Percentiles rank a stretch among this genome's conserved stretches.
Evolutionary conservation across 2,888 invertebrate species (phyloP).

Genomic region (Stenichneumon culpator): DNA sequence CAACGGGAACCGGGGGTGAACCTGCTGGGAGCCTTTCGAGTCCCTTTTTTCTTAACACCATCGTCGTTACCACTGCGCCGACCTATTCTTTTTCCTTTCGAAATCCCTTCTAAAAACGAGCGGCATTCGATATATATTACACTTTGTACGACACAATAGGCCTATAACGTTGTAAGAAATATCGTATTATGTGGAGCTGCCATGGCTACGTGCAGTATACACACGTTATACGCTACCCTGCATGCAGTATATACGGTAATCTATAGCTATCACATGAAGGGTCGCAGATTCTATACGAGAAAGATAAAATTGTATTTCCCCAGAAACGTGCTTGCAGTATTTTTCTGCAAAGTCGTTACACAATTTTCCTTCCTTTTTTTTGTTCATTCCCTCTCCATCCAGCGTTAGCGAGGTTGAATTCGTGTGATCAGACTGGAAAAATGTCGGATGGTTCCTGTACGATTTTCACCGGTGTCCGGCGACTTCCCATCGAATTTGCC

Average conservation of each 20-base stretch:
- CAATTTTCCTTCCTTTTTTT: slow-evolving; percentile 61
- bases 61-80: slow-evolving; percentile 9
- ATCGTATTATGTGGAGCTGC: slow-evolving; percentile 39
- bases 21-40: slow-evolving; percentile 52
- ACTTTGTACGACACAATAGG: slow-evolving; percentile 33
- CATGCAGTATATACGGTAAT: background rate
- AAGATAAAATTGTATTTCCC: slow-evolving; percentile 57
- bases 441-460: slow-evolving; percentile 45
- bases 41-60: slow-evolving; percentile 49
- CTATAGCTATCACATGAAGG: slow-evolving; percentile 34
- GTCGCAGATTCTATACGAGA: slow-evolving; percentile 28
- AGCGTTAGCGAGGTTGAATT: slow-evolving; percentile 43
- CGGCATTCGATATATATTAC: slow-evolving; percentile 33
- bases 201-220: background rate
- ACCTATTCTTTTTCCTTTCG: slow-evolving; percentile 39
- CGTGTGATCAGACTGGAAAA: slow-evolving; percentile 53
- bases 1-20: slow-evolving; percentile 34
- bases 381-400: slow-evolving; percentile 17
- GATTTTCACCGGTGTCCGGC: slow-evolving; percentile 50
- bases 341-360: slow-evolving; percentile 34
- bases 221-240: background rate
- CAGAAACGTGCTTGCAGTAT: slow-evolving; percentile 30
- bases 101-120: slow-evolving; percentile 53
- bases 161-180: slow-evolving; percentile 45
- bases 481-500: slow-evolving; percentile 66